phyloP scores from a whole-genome alignment of 2,797 vertebrate species.

The Pygocentrus nattereri region DNA sequence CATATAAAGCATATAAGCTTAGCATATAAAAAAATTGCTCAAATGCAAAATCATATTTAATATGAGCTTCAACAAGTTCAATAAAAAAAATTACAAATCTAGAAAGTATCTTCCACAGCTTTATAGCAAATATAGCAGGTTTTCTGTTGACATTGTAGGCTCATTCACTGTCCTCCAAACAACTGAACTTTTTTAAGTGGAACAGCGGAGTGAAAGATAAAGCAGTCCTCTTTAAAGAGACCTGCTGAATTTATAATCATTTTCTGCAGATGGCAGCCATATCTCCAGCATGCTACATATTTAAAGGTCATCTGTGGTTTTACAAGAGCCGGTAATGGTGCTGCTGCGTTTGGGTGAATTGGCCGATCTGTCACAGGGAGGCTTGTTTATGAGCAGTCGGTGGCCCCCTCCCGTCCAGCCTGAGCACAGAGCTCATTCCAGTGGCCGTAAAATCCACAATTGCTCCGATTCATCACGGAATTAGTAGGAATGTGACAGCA shows the following conservation, averaged over 20 bases:
- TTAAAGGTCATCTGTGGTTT: slow-evolving; percentile 79
- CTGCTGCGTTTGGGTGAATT: slow-evolving; percentile 72
- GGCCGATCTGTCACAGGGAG: slow-evolving; percentile 76
- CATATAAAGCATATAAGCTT: no score
- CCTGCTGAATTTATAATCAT: slow-evolving; percentile 66
- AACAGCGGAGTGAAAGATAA: slow-evolving; percentile 51
- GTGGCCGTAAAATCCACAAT: slow-evolving; percentile 75
- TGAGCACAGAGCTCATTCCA: slow-evolving; percentile 68
- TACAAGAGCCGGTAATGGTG: slow-evolving; percentile 76
- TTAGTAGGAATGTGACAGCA: slow-evolving; percentile 72
- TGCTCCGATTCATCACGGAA: slow-evolving; percentile 76
- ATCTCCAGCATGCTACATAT: slow-evolving; percentile 69
- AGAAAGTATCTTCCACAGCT: slow-evolving; percentile 3
- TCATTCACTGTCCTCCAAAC: slow-evolving; percentile 51
- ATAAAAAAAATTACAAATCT: not conserved
- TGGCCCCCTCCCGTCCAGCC: slow-evolving; percentile 60
- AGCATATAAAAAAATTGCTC: not conserved
- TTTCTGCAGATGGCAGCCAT: slow-evolving; percentile 59
- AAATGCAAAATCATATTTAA: slow-evolving; percentile 7
- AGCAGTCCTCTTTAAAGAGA: slow-evolving; percentile 52
- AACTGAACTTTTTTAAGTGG: slow-evolving; percentile 51
- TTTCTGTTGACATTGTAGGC: not conserved
- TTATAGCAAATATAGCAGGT: not conserved
- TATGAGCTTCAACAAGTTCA: slow-evolving; percentile 1
- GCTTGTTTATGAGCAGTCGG: slow-evolving; percentile 76